Evolutionary conservation across 1,140 invertebrate species (phyloP), one percentile per base, ranked within the genome.

Genomic region (Ceratina calcarata): DNA sequence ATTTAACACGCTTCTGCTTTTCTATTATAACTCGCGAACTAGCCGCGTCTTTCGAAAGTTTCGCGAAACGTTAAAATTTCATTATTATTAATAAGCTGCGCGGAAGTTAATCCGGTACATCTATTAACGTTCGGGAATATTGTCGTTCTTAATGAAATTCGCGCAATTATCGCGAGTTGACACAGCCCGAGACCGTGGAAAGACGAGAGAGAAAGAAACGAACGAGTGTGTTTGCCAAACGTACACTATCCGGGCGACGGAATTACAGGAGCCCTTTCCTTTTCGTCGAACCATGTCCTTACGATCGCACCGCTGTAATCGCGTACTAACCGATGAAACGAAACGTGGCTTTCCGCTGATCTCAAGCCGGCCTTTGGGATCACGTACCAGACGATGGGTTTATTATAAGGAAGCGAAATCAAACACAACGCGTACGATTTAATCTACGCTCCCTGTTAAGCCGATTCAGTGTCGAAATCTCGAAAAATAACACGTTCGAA

Each of bases 311-410:
- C 70, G 67, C 53, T 81, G 83, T 86, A 85, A 86, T 86, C 84
- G 75, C 80, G 83, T 75, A 58, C 74, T 76, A 45, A 45, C 37
- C 79, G 73, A 86, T 85, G 82, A 24, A 68, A 78, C 77, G 75
- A 81, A 85, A 86, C 83, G 84, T 82, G 84, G 83, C 79, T 82
- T 75, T 72, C 61, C 65, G 57, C 69, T 85, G 83, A 85, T 84
- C 83, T 85, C 83, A 85, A 85, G 83, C 78, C 75, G 84, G 78
- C 57, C 70, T 62, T 64, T 69, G 64, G 78, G 75, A 85, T 85
- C 83, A 85, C 83, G 83, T 68, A 83, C 82, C 72, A 84, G 80
- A 77, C 82, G 79, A 74, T 81, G 58, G 72, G 64, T 84, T 85
- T 73, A 53, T 72, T 84, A 72, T 49, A 68, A 81, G 78, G 60